phyloP scores from a whole-genome alignment of 2,113 vertebrate species.

The Cygnus buccinator region DNA sequence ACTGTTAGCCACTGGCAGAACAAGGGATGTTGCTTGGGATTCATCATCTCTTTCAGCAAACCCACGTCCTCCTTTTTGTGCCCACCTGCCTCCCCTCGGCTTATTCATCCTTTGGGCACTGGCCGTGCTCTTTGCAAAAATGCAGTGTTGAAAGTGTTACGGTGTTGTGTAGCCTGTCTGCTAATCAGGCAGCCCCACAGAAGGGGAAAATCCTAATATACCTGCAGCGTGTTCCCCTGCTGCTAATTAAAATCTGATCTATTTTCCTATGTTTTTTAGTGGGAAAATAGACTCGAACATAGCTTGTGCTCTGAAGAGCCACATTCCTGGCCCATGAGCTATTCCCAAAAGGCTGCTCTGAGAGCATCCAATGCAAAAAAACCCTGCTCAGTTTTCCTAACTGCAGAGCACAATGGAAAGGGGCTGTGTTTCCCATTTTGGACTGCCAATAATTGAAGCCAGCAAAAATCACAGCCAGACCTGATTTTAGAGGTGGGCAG shows the following conservation, averaged over 20 bases:
- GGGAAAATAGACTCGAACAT: neutral
- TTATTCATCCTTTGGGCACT: neutral
- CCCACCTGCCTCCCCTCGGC: fast-evolving
- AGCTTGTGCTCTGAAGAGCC: neutral
- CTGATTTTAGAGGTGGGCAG: neutral
- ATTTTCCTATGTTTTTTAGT: constrained; percentile 15
- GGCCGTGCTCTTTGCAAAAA: neutral
- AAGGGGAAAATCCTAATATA: constrained; percentile 24
- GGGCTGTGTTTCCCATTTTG: neutral
- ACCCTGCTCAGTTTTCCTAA: neutral
- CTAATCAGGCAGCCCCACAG: neutral
- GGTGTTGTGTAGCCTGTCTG: neutral
- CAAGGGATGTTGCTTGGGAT: neutral
- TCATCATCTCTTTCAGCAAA: neutral
- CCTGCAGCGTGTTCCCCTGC: neutral
- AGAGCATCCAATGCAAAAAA: constrained; percentile 32
- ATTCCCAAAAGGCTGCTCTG: neutral
- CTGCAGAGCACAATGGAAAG: neutral
- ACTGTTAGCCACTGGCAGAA: neutral
- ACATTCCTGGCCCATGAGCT: constrained; percentile 55
- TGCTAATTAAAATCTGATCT: constrained; percentile 35
- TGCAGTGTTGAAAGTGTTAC: neutral
- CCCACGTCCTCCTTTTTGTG: neutral
- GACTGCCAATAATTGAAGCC: neutral
- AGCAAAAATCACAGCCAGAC: neutral